Conservation (phyloP, 1,140 invertebrate species). For the Neodiprion fabricii region DNA sequence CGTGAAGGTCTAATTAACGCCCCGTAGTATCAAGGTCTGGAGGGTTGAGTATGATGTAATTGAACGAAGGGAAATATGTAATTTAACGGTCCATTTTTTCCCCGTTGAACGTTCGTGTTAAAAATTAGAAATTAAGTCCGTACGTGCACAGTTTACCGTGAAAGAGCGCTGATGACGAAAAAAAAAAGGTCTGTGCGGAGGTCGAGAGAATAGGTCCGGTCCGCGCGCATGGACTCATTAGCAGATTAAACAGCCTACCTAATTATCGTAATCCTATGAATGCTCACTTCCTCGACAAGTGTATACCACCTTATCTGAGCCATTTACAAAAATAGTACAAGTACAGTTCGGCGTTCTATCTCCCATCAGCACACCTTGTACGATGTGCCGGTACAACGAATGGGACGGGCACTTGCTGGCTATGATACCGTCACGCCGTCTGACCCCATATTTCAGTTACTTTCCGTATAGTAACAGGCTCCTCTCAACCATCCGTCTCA, state of each 20-base stretch:
- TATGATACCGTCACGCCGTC: conserved; percentile 9
- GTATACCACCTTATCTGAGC: conserved; percentile 1
- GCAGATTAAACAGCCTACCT: conserved; percentile 7
- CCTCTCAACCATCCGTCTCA: too few relatives aligned
- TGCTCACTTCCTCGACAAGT: conserved; percentile 11
- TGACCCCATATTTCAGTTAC: not conserved
- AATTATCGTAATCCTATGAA: conserved; percentile 9
- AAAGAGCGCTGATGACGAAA: not conserved
- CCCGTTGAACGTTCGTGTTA: not conserved
- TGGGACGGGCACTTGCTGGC: not conserved
- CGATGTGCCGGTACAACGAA: not conserved
- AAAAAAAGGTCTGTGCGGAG: not conserved
- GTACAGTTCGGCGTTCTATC: not conserved
- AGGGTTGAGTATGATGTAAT: not conserved
- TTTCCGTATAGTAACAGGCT: not conserved
- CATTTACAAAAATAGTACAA: conserved; percentile 14
- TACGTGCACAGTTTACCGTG: not conserved
- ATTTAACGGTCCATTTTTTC: not conserved
- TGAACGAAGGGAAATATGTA: not conserved
- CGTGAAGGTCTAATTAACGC: not conserved
- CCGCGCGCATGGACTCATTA: not conserved
- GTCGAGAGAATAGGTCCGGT: too few relatives aligned
- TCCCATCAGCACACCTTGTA: conserved; percentile 2
- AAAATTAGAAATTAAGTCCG: not conserved
- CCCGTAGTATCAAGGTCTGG: not conserved